Conservation (phyloP, 37 sponge, comb jelly and placozoan species). For the Halisarca cf. caerulea region DNA sequence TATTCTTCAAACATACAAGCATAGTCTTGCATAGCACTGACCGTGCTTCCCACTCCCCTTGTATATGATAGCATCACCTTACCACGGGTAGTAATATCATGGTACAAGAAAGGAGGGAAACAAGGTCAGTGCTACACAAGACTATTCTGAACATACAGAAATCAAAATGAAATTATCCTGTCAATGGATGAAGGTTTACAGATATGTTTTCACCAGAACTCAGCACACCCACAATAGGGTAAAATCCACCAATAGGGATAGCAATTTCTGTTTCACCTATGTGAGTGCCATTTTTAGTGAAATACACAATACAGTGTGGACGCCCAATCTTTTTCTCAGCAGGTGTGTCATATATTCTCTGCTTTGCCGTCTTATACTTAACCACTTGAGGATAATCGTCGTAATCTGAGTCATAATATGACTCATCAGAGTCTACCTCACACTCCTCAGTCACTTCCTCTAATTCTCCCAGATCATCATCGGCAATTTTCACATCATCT, state of each 20-base stretch:
- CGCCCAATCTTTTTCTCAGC: constrained; percentile 5
- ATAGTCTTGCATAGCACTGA: too few relatives aligned
- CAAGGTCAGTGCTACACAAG: too few relatives aligned
- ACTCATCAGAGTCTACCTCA: not conserved
- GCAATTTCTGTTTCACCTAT: constrained; percentile 62
- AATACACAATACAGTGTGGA: constrained; percentile 44
- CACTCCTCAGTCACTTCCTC: not conserved
- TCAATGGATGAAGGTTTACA: constrained; percentile 55
- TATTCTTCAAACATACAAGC: too few relatives aligned
- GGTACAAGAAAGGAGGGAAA: too few relatives aligned
- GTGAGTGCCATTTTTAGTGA: constrained; percentile 74
- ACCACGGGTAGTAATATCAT: too few relatives aligned
- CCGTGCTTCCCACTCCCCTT: too few relatives aligned
- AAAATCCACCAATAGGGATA: constrained; percentile 80
- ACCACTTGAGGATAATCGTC: not conserved
- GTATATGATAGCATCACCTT: too few relatives aligned
- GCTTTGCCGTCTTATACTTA: not conserved
- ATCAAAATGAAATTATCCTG: constrained; percentile 57
- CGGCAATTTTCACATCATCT: not conserved
- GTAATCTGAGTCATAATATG: constrained; percentile 18
- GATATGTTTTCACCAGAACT: constrained; percentile 59
- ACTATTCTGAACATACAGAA: too few relatives aligned
- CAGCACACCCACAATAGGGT: constrained; percentile 76
- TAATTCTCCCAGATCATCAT: not conserved
- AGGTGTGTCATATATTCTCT: not conserved